Conservation (phyloP, 2,888 invertebrate genomes). For the Lasioglossum figueresi region DNA sequence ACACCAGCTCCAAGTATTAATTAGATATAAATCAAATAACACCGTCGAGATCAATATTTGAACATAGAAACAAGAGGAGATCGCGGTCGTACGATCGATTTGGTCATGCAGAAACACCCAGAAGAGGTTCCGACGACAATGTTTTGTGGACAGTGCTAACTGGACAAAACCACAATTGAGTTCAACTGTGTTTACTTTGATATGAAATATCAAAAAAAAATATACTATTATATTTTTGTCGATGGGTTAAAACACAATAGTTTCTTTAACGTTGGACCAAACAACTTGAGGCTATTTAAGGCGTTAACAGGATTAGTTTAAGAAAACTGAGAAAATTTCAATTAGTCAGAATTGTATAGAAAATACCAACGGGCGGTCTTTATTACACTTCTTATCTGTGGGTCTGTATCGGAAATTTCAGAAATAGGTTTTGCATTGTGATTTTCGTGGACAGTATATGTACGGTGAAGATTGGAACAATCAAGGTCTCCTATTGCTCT, state of each 20-base stretch:
- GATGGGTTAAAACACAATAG: neutral
- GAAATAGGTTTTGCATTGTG: no score
- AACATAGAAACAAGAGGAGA: neutral
- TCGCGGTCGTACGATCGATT: constrained; percentile 4
- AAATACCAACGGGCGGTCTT: no score
- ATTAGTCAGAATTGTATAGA: neutral
- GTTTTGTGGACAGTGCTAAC: neutral
- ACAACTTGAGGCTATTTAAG: neutral
- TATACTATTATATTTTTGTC: no score
- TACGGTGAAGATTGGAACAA: no score
- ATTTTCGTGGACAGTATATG: no score
- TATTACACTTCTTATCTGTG: no score
- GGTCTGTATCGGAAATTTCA: neutral
- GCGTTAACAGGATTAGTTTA: neutral
- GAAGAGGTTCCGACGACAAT: neutral
- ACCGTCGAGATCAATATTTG: neutral
- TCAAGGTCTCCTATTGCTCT: neutral
- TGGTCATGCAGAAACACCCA: neutral
- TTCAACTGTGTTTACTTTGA: neutral
- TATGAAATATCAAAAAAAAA: neutral
- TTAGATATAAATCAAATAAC: neutral
- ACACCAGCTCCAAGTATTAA: neutral
- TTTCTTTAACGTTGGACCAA: no score
- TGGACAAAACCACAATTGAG: neutral
- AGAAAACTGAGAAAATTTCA: neutral